Base-by-base conservation (phyloP, 1,140 invertebrate genomes). In the Choristoneura fumiferana region DNA sequence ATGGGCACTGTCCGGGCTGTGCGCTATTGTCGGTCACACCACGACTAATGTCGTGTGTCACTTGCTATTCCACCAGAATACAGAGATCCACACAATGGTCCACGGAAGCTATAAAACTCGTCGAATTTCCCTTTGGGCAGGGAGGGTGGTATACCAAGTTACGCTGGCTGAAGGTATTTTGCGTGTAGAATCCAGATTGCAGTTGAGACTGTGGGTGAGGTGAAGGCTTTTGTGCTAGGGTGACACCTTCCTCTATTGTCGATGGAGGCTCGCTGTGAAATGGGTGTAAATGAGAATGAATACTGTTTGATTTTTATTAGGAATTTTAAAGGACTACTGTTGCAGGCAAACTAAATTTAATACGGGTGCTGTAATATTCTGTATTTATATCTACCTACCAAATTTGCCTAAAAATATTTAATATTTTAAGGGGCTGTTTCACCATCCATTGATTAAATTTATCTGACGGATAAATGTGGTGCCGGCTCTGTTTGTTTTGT, bases 31-130 rank as follows among this genome's bases (percentile, higher is more conserved):
- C 54, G 58, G 18, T 53, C 62, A 43, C 55, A 84, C 72, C 84
- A 84, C 73, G 75, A 86, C 84, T 65, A 84, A 87, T 85, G 75
- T 63, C 66, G 65, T 60, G 63, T 73, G 70, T 74, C 65, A 57
- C 58, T 58, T 52, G 34, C 17, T 45, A 60, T 49, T 3, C 22
- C 22, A 29, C 22, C 22, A 6, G 22, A 2, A 3, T 29, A 29
- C 2, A 29, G 6, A 29, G 22, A 29, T 29, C 22, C 22, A 58
- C 49, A 38, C 53, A 22, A 18, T n/a, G n/a, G n/a, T n/a, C n/a
- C n/a, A n/a, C n/a, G n/a, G 58, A 49, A 29, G 22, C 22, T 6
- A 2, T 29, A 29, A 6, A 29, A 29, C 22, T 6, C 22, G 2
- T 10, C 17, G 4, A 45, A 45, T 17, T 2, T 29, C 10, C 4